Evolutionary conservation across 2,113 vertebrate species (phyloP).

Genomic region (Cyanocitta stelleri): DNA sequence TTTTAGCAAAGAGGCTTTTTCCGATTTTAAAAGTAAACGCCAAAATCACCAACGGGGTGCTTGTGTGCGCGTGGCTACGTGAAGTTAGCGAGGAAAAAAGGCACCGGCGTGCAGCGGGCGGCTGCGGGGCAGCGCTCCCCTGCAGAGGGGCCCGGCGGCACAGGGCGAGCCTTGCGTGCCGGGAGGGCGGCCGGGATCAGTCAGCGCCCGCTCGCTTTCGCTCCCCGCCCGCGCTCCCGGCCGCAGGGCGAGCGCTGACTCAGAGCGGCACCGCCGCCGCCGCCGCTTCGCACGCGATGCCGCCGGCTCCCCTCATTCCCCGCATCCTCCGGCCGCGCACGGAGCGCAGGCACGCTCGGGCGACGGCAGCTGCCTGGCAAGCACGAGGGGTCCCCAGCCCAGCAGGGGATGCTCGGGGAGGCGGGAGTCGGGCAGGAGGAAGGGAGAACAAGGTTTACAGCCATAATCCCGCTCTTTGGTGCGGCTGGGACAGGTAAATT

Average conservation of each 20-base stretch:
- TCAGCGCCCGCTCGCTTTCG: background rate
- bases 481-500: background rate
- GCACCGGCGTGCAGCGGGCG: rapidly evolving
- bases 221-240: background rate
- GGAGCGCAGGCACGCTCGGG: background rate
- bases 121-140: background rate
- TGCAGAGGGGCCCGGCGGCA: background rate
- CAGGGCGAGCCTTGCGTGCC: background rate
- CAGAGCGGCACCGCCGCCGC: background rate
- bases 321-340: background rate
- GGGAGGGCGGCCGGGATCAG: background rate
- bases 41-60: background rate
- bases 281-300: slow-evolving; percentile 9
- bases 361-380: too few species aligned
- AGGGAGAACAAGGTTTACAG: background rate
- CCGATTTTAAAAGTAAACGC: background rate
- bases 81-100: rapidly evolving
- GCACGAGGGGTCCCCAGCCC: too few species aligned
- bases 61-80: rapidly evolving
- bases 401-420: background rate
- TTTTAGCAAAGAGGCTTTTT: background rate
- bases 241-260: background rate
- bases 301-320: background rate
- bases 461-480: rapidly evolving
- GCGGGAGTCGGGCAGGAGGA: background rate